These are phyloP conservation scores for Zhuqinia jingwanae DNA, from an alignment of 2,888 invertebrate genomes.

Conservation along the genomic window DNA sequence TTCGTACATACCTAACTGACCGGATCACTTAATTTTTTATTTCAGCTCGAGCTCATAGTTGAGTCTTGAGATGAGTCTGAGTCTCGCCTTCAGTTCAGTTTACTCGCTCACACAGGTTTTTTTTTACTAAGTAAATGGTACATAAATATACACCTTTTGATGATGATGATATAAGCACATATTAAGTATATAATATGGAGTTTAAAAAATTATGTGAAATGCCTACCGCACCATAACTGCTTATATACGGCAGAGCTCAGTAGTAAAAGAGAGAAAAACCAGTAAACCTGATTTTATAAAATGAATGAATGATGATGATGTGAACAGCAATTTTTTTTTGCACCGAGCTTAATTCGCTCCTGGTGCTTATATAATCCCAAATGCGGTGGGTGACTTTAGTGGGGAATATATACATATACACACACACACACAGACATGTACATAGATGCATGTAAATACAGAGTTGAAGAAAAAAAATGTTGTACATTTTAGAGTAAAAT, in stretches of 20 bases:
- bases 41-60: background rate
- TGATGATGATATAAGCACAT: too few relatives aligned
- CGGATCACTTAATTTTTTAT: constrained; percentile 61
- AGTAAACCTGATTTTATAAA: constrained; percentile 51
- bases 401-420: too few relatives aligned
- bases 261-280: background rate
- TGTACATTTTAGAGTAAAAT: background rate
- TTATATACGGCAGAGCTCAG: constrained; percentile 8
- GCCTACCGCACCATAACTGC: background rate
- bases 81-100: background rate
- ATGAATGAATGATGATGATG: background rate
- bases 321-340: constrained; percentile 1
- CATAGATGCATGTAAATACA: too few relatives aligned
- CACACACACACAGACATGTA: too few relatives aligned
- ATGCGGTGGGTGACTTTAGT: background rate
- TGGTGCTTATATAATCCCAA: background rate
- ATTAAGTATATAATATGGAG: too few relatives aligned
- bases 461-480: too few relatives aligned
- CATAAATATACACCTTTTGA: background rate
- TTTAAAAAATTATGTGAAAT: background rate
- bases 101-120: background rate
- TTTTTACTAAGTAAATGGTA: constrained; percentile 14
- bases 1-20: constrained; percentile 67
- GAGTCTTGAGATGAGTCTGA: constrained; percentile 9
- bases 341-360: background rate